Percentiles rank a stretch among this genome's conserved stretches.
Evolutionary conservation across 2,797 vertebrate genomes (phyloP).

Genomic region (Benthosema pterotum): DNA sequence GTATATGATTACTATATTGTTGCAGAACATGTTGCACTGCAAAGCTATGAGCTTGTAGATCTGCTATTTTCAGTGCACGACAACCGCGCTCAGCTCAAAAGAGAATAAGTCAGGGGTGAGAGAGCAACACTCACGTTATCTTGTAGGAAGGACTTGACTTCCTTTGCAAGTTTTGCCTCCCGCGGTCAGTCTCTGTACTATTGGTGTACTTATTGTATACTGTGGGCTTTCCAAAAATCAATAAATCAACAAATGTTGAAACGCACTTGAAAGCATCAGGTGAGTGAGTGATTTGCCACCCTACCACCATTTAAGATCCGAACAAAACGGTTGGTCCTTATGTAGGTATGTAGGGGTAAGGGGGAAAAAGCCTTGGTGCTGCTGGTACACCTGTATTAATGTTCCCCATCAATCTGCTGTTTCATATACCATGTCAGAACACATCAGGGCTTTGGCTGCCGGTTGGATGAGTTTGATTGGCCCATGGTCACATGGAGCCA

Average conservation of each 20-base stretch:
- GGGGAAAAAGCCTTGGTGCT: conserved; percentile 39
- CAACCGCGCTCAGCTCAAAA: too few species aligned
- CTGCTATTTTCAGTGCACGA: too few species aligned
- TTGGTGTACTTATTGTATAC: too few species aligned
- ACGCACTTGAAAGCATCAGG: background rate
- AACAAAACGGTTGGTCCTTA: conserved; percentile 27
- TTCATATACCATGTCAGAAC: conserved; percentile 16
- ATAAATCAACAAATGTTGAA: background rate
- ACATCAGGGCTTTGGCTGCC: background rate
- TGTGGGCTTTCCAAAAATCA: background rate
- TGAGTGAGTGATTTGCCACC: background rate
- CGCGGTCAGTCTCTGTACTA: too few species aligned
- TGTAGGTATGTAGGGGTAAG: conserved; percentile 15
- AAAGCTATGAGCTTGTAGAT: too few species aligned
- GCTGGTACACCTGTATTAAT: conserved; percentile 45
- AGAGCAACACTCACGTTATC: too few species aligned
- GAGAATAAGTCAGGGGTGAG: too few species aligned
- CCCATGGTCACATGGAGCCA: conserved; percentile 17
- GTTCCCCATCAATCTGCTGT: conserved; percentile 51
- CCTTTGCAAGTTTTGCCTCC: too few species aligned
- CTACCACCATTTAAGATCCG: conserved; percentile 27
- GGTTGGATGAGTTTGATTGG: conserved; percentile 50
- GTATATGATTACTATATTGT: too few species aligned
- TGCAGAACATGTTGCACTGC: too few species aligned
- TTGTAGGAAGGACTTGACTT: too few species aligned